phyloP scores from a whole-genome alignment of 2,888 invertebrate genomes.

The Eulithis prunata region DNA sequence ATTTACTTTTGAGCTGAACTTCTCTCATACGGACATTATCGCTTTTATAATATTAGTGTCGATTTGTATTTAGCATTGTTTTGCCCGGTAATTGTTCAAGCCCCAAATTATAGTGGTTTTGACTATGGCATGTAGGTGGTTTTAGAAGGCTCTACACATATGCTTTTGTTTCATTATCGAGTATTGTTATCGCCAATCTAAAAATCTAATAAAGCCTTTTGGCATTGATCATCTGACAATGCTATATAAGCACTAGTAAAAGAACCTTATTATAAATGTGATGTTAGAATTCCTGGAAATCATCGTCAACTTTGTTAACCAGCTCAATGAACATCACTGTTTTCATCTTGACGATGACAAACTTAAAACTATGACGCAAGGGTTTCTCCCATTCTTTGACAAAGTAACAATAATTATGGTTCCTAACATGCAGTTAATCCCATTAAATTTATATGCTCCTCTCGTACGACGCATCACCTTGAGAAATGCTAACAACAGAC shows the following conservation, averaged over 20 bases:
- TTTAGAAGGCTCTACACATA: slow-evolving; percentile 1
- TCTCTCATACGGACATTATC: not conserved
- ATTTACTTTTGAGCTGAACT: not conserved
- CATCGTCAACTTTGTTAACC: not conserved
- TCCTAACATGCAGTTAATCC: slow-evolving; percentile 8
- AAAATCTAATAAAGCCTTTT: not conserved
- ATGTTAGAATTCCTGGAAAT: not conserved
- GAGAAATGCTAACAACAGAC: slow-evolving; percentile 30
- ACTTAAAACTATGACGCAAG: slow-evolving; percentile 1
- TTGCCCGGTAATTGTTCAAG: slow-evolving; percentile 22
- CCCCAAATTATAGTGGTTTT: slow-evolving; percentile 23
- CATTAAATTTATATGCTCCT: slow-evolving; percentile 20
- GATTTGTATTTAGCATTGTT: slow-evolving; percentile 20
- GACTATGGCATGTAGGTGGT: slow-evolving; percentile 10
- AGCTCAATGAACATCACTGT: not conserved
- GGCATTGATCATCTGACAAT: not conserved
- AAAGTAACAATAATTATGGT: slow-evolving; percentile 9
- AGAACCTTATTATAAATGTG: not conserved
- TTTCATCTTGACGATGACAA: slow-evolving; percentile 3
- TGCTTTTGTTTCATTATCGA: slow-evolving; percentile 8
- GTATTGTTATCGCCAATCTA: not conserved
- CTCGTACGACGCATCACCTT: slow-evolving; percentile 27
- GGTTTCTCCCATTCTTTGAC: slow-evolving; percentile 7
- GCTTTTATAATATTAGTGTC: not conserved
- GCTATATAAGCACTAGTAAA: not conserved